Conservation (phyloP, 64 coral and sea anemone genomes). For the Montipora efflorescens region DNA sequence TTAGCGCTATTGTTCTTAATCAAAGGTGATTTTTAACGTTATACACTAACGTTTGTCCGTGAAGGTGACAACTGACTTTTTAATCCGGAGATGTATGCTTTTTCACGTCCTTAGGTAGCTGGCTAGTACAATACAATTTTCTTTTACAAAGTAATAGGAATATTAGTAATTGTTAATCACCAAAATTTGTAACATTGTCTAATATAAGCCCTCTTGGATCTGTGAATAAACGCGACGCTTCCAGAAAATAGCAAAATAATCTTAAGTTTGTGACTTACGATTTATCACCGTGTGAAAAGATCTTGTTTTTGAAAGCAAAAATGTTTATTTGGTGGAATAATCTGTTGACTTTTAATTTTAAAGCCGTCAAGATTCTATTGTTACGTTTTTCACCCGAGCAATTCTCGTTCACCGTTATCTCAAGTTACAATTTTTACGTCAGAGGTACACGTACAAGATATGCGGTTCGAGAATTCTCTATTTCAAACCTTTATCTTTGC, state of each 20-base stretch:
- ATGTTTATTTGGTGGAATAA: not conserved
- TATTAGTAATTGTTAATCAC: slow-evolving; percentile 52
- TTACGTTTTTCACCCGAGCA: not conserved
- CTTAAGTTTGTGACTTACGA: not conserved
- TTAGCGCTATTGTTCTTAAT: not conserved
- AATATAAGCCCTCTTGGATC: not conserved
- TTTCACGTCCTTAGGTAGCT: not conserved
- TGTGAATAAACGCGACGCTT: not conserved
- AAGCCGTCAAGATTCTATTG: not conserved
- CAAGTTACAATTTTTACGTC: not conserved
- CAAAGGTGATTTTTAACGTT: not conserved
- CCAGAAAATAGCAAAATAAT: not conserved
- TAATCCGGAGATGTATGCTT: not conserved
- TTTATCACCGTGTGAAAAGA: slow-evolving; percentile 1
- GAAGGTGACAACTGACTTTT: not conserved
- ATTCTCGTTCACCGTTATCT: not conserved
- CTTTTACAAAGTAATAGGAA: slow-evolving; percentile 47
- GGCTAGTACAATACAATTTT: slow-evolving; percentile 41
- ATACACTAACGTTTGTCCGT: not conserved
- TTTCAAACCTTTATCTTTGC: not conserved
- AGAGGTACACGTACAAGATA: not conserved
- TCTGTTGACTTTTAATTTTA: slow-evolving; percentile 11
- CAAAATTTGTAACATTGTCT: slow-evolving; percentile 51
- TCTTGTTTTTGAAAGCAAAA: not conserved
- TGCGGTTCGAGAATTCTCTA: slow-evolving; percentile 21